A percentile compares a stretch with the other conserved stretches of the same genome.
Conservation (phyloP, 1,140 invertebrate species). For the Drosophila paulistorum region DNA sequence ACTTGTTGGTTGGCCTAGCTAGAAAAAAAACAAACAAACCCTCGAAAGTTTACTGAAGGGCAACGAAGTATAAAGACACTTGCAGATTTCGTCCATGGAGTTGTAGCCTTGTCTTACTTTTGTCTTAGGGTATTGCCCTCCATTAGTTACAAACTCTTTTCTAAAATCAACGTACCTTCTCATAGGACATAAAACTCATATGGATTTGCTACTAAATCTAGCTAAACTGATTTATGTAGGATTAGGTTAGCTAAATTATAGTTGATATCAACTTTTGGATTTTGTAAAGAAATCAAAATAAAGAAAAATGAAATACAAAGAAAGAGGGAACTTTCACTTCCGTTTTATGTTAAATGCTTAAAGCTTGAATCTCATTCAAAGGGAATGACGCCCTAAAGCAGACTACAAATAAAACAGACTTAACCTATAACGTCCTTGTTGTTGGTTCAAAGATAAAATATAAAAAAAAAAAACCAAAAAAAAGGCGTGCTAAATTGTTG, state of each 20-base stretch:
- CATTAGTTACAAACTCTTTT: not conserved
- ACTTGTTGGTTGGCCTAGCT: slow-evolving; percentile 52
- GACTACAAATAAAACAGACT: slow-evolving; percentile 45
- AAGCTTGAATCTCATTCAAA: slow-evolving; percentile 15
- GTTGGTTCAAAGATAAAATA: slow-evolving; percentile 22
- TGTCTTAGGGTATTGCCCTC: too few relatives aligned
- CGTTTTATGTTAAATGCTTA: slow-evolving; percentile 7
- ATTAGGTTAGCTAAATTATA: slow-evolving; percentile 39
- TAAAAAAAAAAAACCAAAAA: slow-evolving; percentile 3
- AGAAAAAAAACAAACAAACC: not conserved
- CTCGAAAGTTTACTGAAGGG: too few relatives aligned
- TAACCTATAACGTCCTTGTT: slow-evolving; percentile 29
- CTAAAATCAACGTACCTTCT: not conserved
- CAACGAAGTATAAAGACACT: too few relatives aligned
- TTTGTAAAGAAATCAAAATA: not conserved
- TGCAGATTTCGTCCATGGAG: too few relatives aligned
- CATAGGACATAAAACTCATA: slow-evolving; percentile 42
- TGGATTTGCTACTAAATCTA: slow-evolving; percentile 60
- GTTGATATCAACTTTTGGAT: not conserved
- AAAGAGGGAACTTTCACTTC: slow-evolving; percentile 38
- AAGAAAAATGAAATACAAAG: not conserved
- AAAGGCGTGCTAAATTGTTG: slow-evolving; percentile 68
- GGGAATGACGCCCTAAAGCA: slow-evolving; percentile 46
- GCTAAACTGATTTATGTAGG: slow-evolving; percentile 64
- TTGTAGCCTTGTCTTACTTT: too few relatives aligned